Evolutionary conservation across 2,113 vertebrate species (phyloP), one percentile per base, ranked within the genome.

Genomic region (Junco hyemalis): DNA sequence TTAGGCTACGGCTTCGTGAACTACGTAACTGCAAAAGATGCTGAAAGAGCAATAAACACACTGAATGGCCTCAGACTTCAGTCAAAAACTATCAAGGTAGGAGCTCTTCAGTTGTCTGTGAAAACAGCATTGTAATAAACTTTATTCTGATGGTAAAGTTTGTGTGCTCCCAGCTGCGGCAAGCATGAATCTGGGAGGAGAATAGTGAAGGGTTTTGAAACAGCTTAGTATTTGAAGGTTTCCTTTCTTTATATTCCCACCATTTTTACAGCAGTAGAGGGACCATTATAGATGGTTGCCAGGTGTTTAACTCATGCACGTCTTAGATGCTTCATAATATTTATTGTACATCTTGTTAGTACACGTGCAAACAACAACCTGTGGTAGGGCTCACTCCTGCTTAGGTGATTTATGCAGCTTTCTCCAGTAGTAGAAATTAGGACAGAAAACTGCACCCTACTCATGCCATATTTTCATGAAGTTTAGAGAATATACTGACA

Each of bases 1-100:
- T 98, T 99, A 98, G 99, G 99, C 98, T 99, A 99, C 19, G 99
- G 99, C 97, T 99, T 99, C 95, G 99, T 99, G 98, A 99, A 99
- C 98, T 99, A 99, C 47, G 98, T 99, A 97, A 99, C 99, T 96
- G 99, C 99, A 96, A 99, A 99, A 98, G 99, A 99, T 96, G 99
- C 99, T 81, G 99, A 99, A 97, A 99, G 99, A 99, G 99, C 99
- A 96, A 99, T 99, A 98, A 99, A 98, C 98, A 99, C 99, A 56
- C 98, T 99, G 98, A 99, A 99, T 86, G 99, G 99, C 98, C 98
- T 99, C 98, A 98, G 99, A 96, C 99, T 99, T 96, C 99, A 99
- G 98, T 99, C 99, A 97, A 99, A 99, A 98, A 99, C 99, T 94
- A 99, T 99, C 97, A 99, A 99, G 99, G 99, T 99, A 99, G 98